These are phyloP conservation scores for Drosophila flavopinicola DNA, from an alignment of 2,888 invertebrate species.

Conservation along the genomic window DNA sequence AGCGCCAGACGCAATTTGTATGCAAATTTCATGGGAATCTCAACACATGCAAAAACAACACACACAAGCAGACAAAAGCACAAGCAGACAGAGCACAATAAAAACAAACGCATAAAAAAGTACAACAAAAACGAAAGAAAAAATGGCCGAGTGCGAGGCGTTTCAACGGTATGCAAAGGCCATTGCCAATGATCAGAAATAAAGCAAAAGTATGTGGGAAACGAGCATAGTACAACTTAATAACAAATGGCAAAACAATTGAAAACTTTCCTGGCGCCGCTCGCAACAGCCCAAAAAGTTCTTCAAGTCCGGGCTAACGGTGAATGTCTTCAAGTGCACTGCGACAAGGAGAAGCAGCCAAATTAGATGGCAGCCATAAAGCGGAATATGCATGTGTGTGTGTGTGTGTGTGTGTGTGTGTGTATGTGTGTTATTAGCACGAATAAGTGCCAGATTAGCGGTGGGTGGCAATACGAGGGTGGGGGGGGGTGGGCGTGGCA, in stretches of 20 bases:
- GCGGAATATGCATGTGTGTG: too few species aligned
- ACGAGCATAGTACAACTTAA: slow-evolving; percentile 36
- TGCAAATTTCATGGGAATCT: slow-evolving; percentile 82
- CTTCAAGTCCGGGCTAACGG: slow-evolving; percentile 5
- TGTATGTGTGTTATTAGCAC: slow-evolving; percentile 36
- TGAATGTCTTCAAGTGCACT: slow-evolving; percentile 30
- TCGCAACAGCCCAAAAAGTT: slow-evolving; percentile 23
- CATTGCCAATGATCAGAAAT: slow-evolving; percentile 13
- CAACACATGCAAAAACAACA: slow-evolving; percentile 77
- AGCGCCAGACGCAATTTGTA: slow-evolving; percentile 82
- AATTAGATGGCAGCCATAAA: slow-evolving; percentile 16
- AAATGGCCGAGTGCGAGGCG: slow-evolving; percentile 15
- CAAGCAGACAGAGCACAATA: slow-evolving; percentile 36
- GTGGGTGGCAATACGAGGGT: slow-evolving; percentile 4
- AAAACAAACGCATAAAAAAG: slow-evolving; percentile 33
- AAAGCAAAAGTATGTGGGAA: slow-evolving; percentile 1
- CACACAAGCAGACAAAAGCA: slow-evolving; percentile 13
- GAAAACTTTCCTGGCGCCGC: slow-evolving; percentile 58
- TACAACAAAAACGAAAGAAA: slow-evolving; percentile 14
- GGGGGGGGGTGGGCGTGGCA: slow-evolving; percentile 22
- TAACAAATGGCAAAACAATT: slow-evolving; percentile 53
- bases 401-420: slow-evolving; percentile 18
- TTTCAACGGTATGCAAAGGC: not conserved
- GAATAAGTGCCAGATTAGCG: slow-evolving; percentile 53
- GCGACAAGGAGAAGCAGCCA: slow-evolving; percentile 10